Evolutionary conservation across 92 coral and sea anemone species (phyloP).

Genomic region (Palythoa heliodiscus): DNA sequence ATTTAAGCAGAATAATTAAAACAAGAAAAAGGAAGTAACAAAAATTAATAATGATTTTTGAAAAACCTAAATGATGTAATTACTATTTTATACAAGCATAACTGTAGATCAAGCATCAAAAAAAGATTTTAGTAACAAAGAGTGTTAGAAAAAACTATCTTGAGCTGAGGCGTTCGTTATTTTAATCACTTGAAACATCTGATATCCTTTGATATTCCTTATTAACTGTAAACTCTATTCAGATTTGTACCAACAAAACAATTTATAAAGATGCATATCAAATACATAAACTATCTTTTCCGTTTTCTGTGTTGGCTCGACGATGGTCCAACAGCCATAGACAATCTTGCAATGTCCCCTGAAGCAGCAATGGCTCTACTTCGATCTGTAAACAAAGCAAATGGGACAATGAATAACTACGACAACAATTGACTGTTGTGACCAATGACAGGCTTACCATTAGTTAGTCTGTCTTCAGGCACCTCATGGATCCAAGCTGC

Average conservation of each 20-base stretch:
- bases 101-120: too few species aligned
- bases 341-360: conserved; percentile 12
- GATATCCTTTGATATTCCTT: too few species aligned
- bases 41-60: too few species aligned
- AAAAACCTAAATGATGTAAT: too few species aligned
- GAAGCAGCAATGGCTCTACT: background rate
- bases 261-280: background rate
- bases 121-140: too few species aligned
- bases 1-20: too few species aligned
- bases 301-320: conserved; percentile 30
- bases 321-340: conserved; percentile 22
- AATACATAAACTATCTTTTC: conserved; percentile 33
- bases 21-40: too few species aligned
- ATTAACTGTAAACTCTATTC: background rate
- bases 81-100: too few species aligned
- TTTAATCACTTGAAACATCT: too few species aligned
- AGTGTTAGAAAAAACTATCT: too few species aligned
- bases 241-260: conserved; percentile 1
- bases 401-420: background rate
- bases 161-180: too few species aligned
- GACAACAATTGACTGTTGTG: too few species aligned
- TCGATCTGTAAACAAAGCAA: conserved; percentile 7
- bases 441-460: conserved; percentile 10
- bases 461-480: conserved; percentile 40
- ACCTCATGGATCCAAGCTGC: conserved; percentile 75